Conservation (phyloP, 2,888 invertebrate species). For the Cremastobaeus sp. region DNA sequence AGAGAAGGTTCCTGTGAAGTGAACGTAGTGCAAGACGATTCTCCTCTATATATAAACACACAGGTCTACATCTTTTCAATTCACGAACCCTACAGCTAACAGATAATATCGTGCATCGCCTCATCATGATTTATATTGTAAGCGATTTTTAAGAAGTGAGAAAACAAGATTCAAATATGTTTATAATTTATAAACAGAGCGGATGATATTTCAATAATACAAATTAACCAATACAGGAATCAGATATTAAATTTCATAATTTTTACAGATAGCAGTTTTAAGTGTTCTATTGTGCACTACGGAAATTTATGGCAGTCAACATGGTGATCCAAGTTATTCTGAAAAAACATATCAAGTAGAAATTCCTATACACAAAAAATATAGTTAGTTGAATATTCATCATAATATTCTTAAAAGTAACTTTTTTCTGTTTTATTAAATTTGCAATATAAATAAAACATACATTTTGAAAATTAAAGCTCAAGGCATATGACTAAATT, state of each 20-base stretch:
- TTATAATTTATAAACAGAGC: not conserved
- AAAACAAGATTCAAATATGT: slow-evolving; percentile 3
- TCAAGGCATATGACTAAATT: slow-evolving; percentile 8
- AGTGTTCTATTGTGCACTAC: slow-evolving; percentile 17
- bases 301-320: slow-evolving; percentile 63
- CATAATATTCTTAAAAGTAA: not conserved
- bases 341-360: slow-evolving; percentile 73
- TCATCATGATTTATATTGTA: slow-evolving; percentile 70
- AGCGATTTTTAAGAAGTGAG: slow-evolving; percentile 59
- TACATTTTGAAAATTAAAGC: not conserved
- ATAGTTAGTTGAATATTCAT: slow-evolving; percentile 63
- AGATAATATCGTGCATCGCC: slow-evolving; percentile 46
- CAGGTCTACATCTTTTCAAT: slow-evolving; percentile 68
- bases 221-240: too few relatives aligned
- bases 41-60: slow-evolving; percentile 72
- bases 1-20: slow-evolving; percentile 70
- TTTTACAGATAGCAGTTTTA: slow-evolving; percentile 35
- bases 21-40: slow-evolving; percentile 73
- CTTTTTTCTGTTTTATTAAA: not conserved
- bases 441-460: not conserved
- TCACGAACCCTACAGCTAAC: slow-evolving; percentile 57
- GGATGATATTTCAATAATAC: too few relatives aligned
- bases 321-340: slow-evolving; percentile 68
- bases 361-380: slow-evolving; percentile 73
- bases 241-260: not conserved